Evolutionary conservation across 2,888 invertebrate species (phyloP).

Genomic region (Brachylomia viminalis): DNA sequence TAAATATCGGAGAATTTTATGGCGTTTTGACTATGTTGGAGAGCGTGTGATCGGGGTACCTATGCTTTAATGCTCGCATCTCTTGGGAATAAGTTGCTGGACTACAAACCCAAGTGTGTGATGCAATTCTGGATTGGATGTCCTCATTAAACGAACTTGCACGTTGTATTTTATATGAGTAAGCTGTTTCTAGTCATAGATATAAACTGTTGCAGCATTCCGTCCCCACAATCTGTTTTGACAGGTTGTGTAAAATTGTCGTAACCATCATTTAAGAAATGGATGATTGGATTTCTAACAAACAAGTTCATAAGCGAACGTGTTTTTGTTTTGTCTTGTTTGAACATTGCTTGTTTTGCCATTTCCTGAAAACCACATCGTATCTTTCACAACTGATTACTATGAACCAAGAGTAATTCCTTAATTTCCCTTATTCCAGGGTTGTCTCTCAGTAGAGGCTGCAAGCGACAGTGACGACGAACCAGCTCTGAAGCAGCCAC

Average conservation of each 20-base stretch:
- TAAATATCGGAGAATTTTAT: conserved; percentile 66
- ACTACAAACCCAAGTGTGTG: conserved; percentile 25
- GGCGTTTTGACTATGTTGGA: conserved; percentile 48
- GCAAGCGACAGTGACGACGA: conserved; percentile 94
- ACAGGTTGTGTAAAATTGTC: neutral
- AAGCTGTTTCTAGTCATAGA: neutral
- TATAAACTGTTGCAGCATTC: neutral
- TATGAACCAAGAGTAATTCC: neutral
- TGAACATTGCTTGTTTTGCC: neutral
- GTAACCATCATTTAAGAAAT: neutral
- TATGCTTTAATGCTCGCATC: neutral
- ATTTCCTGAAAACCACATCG: no score
- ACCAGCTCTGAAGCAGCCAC: conserved; percentile 94
- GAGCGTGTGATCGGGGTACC: conserved; percentile 58
- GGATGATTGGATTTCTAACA: neutral
- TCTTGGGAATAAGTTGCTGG: conserved; percentile 7
- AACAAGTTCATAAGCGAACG: neutral
- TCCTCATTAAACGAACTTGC: neutral
- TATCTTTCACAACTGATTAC: neutral
- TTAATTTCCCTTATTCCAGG: conserved; percentile 84
- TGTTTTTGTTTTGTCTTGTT: neutral
- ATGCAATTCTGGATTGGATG: conserved; percentile 25
- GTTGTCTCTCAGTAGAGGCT: conserved; percentile 85
- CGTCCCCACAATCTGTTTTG: neutral
- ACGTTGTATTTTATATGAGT: conserved; percentile 1